A percentile compares a stretch with the other conserved stretches of the same genome.
Evolutionary conservation across 2,888 invertebrate genomes (phyloP).

Genomic region (Yponomeuta cagnagella): DNA sequence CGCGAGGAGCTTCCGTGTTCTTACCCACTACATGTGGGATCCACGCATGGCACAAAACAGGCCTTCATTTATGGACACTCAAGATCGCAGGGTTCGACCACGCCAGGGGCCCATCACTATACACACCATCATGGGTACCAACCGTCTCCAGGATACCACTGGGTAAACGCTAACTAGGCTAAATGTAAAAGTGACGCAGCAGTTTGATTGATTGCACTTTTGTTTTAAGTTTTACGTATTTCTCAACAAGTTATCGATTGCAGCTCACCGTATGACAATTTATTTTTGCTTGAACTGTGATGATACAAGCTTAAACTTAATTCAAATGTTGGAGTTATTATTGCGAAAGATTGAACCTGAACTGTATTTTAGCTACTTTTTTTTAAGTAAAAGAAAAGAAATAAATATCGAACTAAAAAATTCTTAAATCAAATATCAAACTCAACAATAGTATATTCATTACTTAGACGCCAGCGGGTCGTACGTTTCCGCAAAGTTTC

Average conservation of each 20-base stretch:
- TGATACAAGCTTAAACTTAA: not conserved
- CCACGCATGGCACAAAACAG: conserved; percentile 78
- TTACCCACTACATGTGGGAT: conserved; percentile 91
- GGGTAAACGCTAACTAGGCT: conserved; percentile 78
- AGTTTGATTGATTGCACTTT: conserved; percentile 32
- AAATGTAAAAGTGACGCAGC: conserved; percentile 43
- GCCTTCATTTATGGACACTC: conserved; percentile 78
- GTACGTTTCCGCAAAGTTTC: not conserved
- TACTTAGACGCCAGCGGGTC: not conserved
- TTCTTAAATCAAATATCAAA: too few species aligned
- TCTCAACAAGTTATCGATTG: conserved; percentile 26
- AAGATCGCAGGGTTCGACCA: conserved; percentile 78
- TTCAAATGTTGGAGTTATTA: too few species aligned
- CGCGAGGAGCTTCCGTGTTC: conserved; percentile 94
- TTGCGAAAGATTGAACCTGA: too few species aligned
- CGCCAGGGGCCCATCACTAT: conserved; percentile 79
- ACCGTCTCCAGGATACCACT: conserved; percentile 83
- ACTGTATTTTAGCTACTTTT: too few species aligned
- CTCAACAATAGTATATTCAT: too few species aligned
- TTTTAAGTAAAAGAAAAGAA: too few species aligned
- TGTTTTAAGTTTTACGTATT: not conserved
- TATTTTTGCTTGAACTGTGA: conserved; percentile 19
- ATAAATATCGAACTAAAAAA: too few species aligned
- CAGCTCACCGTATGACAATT: conserved; percentile 27
- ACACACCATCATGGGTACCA: conserved; percentile 81